Conservation (phyloP, 37 sponge, comb jelly and placozoan genomes). For the Beroe ovata region DNA sequence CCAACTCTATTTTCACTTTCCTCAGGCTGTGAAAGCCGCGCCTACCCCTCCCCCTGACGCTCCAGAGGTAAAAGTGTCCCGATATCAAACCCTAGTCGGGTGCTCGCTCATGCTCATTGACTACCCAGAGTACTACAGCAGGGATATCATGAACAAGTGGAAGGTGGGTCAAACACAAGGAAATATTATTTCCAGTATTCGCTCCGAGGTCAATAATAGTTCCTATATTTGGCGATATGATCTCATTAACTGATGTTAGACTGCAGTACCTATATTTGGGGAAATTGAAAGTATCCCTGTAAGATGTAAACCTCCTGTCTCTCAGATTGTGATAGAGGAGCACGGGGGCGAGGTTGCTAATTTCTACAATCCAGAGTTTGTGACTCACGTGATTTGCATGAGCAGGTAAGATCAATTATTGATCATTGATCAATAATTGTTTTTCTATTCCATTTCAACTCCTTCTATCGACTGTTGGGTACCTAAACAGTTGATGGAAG, state of each 20-base stretch:
- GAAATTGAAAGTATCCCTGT: too few species aligned
- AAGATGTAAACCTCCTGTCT: not conserved
- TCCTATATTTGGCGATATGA: too few species aligned
- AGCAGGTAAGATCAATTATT: constrained; percentile 46
- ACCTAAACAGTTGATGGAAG: too few species aligned
- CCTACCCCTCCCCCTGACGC: constrained; percentile 44
- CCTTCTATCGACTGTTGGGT: too few species aligned
- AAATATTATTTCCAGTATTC: not conserved
- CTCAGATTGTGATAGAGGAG: constrained; percentile 65
- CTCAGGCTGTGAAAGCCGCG: constrained; percentile 35
- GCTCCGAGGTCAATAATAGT: too few species aligned
- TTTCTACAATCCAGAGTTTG: constrained; percentile 50
- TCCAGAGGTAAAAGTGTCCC: not conserved
- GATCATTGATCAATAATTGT: too few species aligned
- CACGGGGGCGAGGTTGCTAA: constrained; percentile 55
- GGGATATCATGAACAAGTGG: constrained; percentile 64
- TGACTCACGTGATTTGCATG: constrained; percentile 57
- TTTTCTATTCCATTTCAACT: too few species aligned
- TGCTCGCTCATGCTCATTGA: constrained; percentile 45
- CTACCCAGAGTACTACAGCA: constrained; percentile 62
- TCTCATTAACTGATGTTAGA: too few species aligned
- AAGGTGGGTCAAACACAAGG: constrained; percentile 2
- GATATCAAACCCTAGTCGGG: constrained; percentile 2
- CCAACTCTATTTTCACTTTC: too few species aligned
- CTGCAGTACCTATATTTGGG: too few species aligned